Base-by-base conservation (phyloP, 35 echinoderm and acorn worm genomes). In the Eucidaris tribuloides region DNA sequence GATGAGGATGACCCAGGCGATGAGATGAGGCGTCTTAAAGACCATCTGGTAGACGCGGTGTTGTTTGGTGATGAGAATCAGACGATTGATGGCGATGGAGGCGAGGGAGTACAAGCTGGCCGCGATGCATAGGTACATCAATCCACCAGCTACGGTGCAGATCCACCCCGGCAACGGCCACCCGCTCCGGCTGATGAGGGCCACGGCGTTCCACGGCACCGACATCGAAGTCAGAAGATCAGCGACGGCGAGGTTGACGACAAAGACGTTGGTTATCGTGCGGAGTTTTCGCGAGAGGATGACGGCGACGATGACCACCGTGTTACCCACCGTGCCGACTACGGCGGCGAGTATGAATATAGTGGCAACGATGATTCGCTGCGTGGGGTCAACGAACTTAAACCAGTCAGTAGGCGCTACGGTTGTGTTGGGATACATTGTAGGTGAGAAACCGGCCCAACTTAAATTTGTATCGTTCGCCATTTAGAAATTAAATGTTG, bases 181-280 rank as follows among this genome's bases (percentile, higher is more conserved):
- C 3, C 81, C 83, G 5, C 71, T 60, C 7, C 41, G 63, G 39
- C 70, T 62, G 71, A 88, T 59, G 4, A 97, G 48, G 4, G 94
- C 94, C 6, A 97, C 72, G 24, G 91, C 82, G 38, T 97, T 83
- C 74, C 74, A 85, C 7, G 89, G 89, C 2, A 96, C 79, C 0
- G 82, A 76, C 24, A 91, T 33, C 63, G 79, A 91, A 1, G 93
- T 91, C 18, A 91, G 83, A 17, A 98, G 54, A 52, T 98, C 95
- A 9, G 95, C 91, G 9, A 93, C 27, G 68, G 85, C 87, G 4
- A 98, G 85, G 52, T 92, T 98, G 48, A 98, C 95, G 18, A 98
- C 90, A 77, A 93, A 98, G 2, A 90, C 90, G 58, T 98, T 98
- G 2, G 95, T 93, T 13, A 83, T 83, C n/a, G 90, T 98, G 19